Percentiles rank a stretch among this genome's conserved stretches.
Conservation (phyloP, 2,888 invertebrate species). For the Synergus umbraculus region DNA sequence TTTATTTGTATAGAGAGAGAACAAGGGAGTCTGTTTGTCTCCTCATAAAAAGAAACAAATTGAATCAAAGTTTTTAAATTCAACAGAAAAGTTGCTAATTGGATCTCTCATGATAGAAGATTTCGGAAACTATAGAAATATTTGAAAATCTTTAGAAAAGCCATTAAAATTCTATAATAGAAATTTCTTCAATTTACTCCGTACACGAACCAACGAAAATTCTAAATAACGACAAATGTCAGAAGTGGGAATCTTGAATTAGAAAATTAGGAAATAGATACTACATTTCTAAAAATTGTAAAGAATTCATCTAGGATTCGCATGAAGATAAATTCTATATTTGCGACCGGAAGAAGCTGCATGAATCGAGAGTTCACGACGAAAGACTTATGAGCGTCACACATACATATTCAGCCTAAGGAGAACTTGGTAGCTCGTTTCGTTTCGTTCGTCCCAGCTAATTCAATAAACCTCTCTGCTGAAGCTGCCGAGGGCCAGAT, state of each 20-base stretch:
- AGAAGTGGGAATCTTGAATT: no score
- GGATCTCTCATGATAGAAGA: no score
- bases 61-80: background rate
- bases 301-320: background rate
- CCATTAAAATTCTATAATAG: no score
- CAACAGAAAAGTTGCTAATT: no score
- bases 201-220: no score
- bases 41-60: background rate
- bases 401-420: conserved; percentile 28
- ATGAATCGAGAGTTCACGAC: conserved; percentile 36
- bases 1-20: background rate
- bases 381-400: conserved; percentile 33
- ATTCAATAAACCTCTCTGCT: conserved; percentile 62
- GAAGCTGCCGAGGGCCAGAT: conserved; percentile 59
- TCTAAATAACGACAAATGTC: no score
- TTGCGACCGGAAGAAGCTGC: conserved; percentile 28
- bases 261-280: no score
- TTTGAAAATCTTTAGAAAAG: no score
- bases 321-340: conserved; percentile 34
- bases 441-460: conserved; percentile 58
- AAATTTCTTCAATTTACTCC: no score
- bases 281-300: no score
- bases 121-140: no score
- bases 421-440: conserved; percentile 39
- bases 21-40: background rate